Percentiles rank a stretch among this genome's conserved stretches.
phyloP scores from a whole-genome alignment of 2,888 invertebrate genomes.

The Ischnura elegans region DNA sequence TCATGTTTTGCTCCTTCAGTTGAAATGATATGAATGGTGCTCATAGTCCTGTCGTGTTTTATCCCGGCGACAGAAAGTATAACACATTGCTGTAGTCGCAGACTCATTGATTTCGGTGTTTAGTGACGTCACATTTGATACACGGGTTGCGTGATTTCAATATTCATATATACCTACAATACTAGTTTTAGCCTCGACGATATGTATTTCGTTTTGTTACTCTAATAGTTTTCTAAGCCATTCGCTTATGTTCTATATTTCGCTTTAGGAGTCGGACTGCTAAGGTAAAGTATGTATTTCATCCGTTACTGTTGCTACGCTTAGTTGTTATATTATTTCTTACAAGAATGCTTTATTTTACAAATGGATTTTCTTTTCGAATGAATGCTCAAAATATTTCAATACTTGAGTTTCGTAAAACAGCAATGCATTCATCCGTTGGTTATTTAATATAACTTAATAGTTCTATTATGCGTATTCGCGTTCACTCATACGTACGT shows the following conservation, averaged over 20 bases:
- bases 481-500: too few relatives aligned
- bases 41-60: conserved; percentile 28
- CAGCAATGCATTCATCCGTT: neutral
- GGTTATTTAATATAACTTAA: too few relatives aligned
- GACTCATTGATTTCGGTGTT: conserved; percentile 43
- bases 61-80: neutral
- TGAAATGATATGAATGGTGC: conserved; percentile 50
- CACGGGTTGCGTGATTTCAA: conserved; percentile 36
- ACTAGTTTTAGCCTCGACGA: conserved; percentile 27
- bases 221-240: neutral
- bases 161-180: neutral
- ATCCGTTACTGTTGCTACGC: neutral
- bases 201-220: conserved; percentile 12
- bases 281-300: neutral
- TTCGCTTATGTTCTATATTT: neutral
- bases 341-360: too few relatives aligned
- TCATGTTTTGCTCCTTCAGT: conserved; percentile 46
- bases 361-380: neutral
- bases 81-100: conserved; percentile 28
- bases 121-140: conserved; percentile 40
- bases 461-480: too few relatives aligned
- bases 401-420: neutral
- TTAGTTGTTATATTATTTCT: too few relatives aligned
- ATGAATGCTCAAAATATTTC: neutral
- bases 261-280: neutral